Conservation (phyloP, 2,888 invertebrate genomes). For the Eilema caniola region DNA sequence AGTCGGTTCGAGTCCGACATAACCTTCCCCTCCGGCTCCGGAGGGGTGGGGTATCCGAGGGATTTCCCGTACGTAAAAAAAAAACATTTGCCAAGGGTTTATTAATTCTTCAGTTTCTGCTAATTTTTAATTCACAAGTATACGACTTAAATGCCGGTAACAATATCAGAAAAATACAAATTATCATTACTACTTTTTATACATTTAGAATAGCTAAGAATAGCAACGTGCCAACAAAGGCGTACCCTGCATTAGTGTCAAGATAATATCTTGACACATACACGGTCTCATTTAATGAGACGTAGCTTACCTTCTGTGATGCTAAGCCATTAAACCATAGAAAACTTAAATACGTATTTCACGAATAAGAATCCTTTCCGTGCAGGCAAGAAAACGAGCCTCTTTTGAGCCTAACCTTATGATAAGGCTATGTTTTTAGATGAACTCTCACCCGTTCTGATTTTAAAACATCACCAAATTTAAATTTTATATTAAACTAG, state of each 20-base stretch:
- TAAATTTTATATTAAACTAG: too few species aligned
- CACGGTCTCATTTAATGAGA: not conserved
- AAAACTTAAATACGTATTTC: not conserved
- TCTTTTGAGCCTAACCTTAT: not conserved
- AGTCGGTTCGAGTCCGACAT: too few species aligned
- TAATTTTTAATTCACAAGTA: too few species aligned
- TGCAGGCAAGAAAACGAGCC: not conserved
- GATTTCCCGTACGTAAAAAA: too few species aligned
- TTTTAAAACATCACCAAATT: not conserved
- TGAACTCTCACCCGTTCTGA: not conserved
- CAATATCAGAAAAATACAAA: not conserved
- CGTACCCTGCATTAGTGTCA: not conserved
- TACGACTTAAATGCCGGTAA: too few species aligned
- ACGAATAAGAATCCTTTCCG: not conserved
- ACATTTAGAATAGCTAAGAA: not conserved
- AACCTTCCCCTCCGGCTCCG: too few species aligned
- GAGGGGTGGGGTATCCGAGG: too few species aligned
- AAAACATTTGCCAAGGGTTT: too few species aligned
- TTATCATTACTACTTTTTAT: not conserved
- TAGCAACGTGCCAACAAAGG: not conserved
- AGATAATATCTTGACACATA: conserved; percentile 6
- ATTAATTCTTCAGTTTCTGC: too few species aligned
- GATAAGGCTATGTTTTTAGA: not conserved
- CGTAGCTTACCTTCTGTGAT: not conserved
- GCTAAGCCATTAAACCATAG: not conserved